Conservation (phyloP, 2,888 invertebrate genomes). For the Polyommatus icarus region DNA sequence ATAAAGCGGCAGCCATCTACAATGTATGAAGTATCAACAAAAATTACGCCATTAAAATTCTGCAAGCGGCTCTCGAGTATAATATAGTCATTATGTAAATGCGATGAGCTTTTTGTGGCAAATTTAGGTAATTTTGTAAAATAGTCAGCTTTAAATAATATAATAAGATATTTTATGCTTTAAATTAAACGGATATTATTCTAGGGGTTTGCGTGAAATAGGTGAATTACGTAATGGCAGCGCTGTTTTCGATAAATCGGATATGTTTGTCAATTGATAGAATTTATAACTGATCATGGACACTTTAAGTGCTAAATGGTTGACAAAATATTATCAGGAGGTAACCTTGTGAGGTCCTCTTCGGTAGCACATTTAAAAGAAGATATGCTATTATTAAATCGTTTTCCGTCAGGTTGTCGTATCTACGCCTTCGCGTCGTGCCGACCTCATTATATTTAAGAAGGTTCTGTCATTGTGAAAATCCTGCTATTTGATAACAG, state of each 20-base stretch:
- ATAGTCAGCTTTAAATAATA: slow-evolving; percentile 45
- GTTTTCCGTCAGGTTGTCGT: not conserved
- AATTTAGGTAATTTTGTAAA: slow-evolving; percentile 68
- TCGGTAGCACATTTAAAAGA: not conserved
- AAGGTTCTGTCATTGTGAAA: not conserved
- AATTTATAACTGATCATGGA: too few relatives aligned
- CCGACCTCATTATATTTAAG: not conserved
- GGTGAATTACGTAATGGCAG: not conserved
- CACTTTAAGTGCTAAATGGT: not conserved
- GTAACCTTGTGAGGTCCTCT: not conserved
- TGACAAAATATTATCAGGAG: not conserved
- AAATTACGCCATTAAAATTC: slow-evolving; percentile 69
- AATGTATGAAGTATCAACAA: slow-evolving; percentile 37
- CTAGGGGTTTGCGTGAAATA: not conserved
- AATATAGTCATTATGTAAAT: slow-evolving; percentile 79
- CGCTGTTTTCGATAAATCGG: not conserved
- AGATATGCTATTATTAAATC: not conserved
- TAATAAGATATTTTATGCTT: slow-evolving; percentile 42
- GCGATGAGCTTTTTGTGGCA: slow-evolving; percentile 60
- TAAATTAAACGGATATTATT: slow-evolving; percentile 23
- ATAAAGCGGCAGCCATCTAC: slow-evolving; percentile 15
- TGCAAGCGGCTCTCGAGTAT: slow-evolving; percentile 59
- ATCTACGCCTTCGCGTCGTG: not conserved
- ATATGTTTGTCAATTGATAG: not conserved
- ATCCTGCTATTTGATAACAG: too few relatives aligned